A percentile compares a stretch with the other conserved stretches of the same genome.
Evolutionary conservation across 2,888 invertebrate genomes (phyloP).

Genomic region (Amphipyra tragopoginis): DNA sequence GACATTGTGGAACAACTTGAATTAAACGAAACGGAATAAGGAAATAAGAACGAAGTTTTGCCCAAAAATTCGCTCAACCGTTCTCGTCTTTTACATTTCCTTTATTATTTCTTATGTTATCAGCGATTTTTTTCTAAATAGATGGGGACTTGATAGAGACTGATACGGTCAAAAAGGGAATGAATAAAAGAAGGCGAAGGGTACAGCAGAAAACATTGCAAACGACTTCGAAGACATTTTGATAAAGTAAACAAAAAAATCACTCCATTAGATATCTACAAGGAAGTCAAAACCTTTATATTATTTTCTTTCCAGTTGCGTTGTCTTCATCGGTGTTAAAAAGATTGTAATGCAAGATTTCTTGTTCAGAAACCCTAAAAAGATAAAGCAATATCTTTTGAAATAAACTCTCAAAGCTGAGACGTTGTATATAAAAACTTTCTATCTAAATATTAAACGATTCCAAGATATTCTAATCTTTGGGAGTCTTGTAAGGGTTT

Average conservation of each 20-base stretch:
- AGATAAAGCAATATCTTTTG: conserved; percentile 8
- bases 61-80: conserved; percentile 62
- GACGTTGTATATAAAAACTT: conserved; percentile 12
- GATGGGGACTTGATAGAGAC: conserved; percentile 40
- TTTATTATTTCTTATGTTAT: conserved; percentile 60
- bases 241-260: conserved; percentile 49
- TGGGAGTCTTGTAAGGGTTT: conserved; percentile 24
- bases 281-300: conserved; percentile 42
- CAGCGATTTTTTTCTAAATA: conserved; percentile 37
- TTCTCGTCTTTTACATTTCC: conserved; percentile 60
- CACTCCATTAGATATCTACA: conserved; percentile 47
- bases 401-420: conserved; percentile 12
- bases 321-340: conserved; percentile 27
- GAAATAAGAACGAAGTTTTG: conserved; percentile 66
- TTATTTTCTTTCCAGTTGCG: conserved; percentile 36
- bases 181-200: conserved; percentile 37
- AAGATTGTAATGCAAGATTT: conserved; percentile 19
- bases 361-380: conserved; percentile 26
- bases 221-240: conserved; percentile 42
- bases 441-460: conserved; percentile 23
- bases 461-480: conserved; percentile 28
- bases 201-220: conserved; percentile 34
- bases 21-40: conserved; percentile 79
- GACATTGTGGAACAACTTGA: conserved; percentile 82
- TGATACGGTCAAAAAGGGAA: conserved; percentile 46